Base-by-base conservation (phyloP, 2,797 vertebrate species). In the Delichon dasypus region DNA sequence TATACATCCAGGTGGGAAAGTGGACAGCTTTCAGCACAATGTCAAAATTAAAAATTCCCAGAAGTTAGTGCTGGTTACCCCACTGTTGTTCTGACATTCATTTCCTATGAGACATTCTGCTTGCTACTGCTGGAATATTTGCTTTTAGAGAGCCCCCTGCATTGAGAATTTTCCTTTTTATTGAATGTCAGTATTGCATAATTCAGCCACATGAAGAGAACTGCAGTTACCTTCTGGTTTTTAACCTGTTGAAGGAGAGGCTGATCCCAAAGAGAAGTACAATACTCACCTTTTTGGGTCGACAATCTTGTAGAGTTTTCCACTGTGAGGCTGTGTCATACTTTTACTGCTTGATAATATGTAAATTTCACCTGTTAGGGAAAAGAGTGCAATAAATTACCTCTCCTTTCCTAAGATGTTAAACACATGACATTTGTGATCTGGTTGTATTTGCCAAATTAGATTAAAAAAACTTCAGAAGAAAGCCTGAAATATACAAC, bases 271-370 rank as follows among this genome's bases (percentile, higher is more conserved):
- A 62, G 50, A 62, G 29, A 91, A 91, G 74, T 65, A 27, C 8
- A 47, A 7, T 20, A 65, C 96, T 97, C 98, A 99, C 99, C 99
- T 99, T 98, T 99, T 99, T 9, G 99, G 99, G 95, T 99, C 99
- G 84, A 99, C 62, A 80, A 99, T 98, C 97, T 99, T 99, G 98
- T 99, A 99, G 96, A 99, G 98, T 96, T 99, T 99, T 96, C 99
- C 99, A 7, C 98, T 99, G 97, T 99, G 98, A 77, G 98, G 98
- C 97, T 99, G 99, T 48, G 98, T 98, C 98, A 99, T 98, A 95
- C 98, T 99, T 98, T 99, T 99, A 98, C 99, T 99, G 97, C 98
- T 99, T 61, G 99, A 98, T 96, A 99, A 97, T 93, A 99, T 98
- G 96, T 99, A 99, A 95, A 99, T 98, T 97, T 99, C 99, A 96